Percentiles rank a stretch among this genome's conserved stretches.
Evolutionary conservation across 2,888 invertebrate species (phyloP).

Genomic region (Allacma fusca): DNA sequence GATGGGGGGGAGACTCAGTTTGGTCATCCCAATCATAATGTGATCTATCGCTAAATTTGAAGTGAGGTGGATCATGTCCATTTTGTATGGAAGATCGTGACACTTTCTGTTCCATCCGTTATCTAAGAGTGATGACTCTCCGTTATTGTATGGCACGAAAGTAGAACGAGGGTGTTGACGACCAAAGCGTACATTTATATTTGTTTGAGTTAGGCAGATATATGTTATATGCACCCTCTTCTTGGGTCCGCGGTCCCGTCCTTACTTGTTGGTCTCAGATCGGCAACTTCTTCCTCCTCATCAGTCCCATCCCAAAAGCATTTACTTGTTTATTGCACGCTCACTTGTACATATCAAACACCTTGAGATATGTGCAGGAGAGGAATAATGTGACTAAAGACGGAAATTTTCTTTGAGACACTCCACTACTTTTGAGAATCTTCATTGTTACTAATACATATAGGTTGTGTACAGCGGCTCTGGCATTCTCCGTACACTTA

Average conservation of each 20-base stretch:
- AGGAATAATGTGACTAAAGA: no score
- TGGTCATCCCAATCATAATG: slow-evolving; percentile 34
- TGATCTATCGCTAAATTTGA: slow-evolving; percentile 45
- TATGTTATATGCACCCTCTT: not conserved
- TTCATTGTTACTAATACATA: no score
- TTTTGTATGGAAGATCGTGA: slow-evolving; percentile 37
- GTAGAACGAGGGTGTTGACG: slow-evolving; percentile 42
- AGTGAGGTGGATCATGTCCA: slow-evolving; percentile 42
- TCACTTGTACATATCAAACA: no score
- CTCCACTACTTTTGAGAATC: no score
- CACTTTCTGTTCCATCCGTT: slow-evolving; percentile 44
- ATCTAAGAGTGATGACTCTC: slow-evolving; percentile 40
- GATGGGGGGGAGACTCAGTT: slow-evolving; percentile 28
- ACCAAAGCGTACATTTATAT: not conserved
- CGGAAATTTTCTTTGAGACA: no score
- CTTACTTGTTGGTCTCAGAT: not conserved
- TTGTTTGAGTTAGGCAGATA: not conserved
- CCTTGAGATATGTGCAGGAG: no score
- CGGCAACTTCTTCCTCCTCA: no score
- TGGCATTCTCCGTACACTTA: not conserved
- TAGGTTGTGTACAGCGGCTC: no score
- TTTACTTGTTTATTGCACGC: not conserved
- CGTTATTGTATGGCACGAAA: slow-evolving; percentile 36
- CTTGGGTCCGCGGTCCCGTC: not conserved
- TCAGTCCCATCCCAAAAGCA: no score